phyloP scores from a whole-genome alignment of 2,888 invertebrate species.

The Drosophila parthenogenetica region DNA sequence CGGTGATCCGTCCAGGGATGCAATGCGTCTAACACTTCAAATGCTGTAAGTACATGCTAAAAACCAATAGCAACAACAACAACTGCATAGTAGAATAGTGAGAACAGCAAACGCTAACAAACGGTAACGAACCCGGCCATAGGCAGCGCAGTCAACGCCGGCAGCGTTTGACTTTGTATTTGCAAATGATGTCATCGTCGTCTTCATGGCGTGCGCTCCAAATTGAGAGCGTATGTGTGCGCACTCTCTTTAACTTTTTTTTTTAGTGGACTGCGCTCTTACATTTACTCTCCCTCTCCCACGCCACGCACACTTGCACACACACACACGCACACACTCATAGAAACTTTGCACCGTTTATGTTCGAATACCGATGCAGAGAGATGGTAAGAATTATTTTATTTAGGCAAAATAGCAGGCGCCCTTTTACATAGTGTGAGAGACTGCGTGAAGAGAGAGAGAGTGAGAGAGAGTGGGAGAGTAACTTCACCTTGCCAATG shows the following conservation, averaged over 20 bases:
- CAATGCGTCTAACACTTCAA: slow-evolving; percentile 44
- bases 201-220: slow-evolving; percentile 20
- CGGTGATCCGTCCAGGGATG: slow-evolving; percentile 32
- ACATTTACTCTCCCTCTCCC: slow-evolving; percentile 7
- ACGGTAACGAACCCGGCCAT: background rate
- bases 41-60: slow-evolving; percentile 60
- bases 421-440: background rate
- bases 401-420: too few relatives aligned
- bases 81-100: slow-evolving; percentile 1
- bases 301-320: background rate
- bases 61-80: background rate
- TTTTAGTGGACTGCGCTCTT: background rate
- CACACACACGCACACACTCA: background rate
- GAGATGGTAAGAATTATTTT: background rate
- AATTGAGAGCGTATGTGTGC: slow-evolving; percentile 2
- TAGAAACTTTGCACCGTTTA: too few relatives aligned
- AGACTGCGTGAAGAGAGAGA: background rate
- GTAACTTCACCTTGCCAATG: slow-evolving; percentile 38
- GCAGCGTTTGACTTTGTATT: slow-evolving; percentile 18
- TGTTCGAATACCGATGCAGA: background rate
- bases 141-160: slow-evolving; percentile 17
- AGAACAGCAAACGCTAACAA: slow-evolving; percentile 1
- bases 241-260: slow-evolving; percentile 7
- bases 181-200: slow-evolving; percentile 70
- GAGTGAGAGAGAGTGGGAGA: background rate